Base-by-base conservation (phyloP, 2,888 invertebrate species). In the Dorcus parallelipipedus region DNA sequence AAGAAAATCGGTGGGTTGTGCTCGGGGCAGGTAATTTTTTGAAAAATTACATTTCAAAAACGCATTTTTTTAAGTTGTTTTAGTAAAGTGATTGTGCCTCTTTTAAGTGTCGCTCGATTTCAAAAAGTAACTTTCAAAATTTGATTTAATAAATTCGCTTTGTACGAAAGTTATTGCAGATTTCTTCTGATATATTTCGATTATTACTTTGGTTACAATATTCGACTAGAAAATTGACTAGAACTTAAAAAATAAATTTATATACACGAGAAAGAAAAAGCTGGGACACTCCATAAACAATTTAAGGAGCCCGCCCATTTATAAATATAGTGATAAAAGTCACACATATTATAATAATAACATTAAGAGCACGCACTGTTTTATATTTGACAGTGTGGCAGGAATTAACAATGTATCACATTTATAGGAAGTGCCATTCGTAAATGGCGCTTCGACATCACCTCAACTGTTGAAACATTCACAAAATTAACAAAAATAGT, bases 21-120 rank as follows among this genome's bases (percentile, higher is more conserved):
- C 9, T 33, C 6, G 26, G 26, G 26, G 26, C 26, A 33, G 26
- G 26, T 33, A 33, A 33, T 33, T 20, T 10, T 45, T 45, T 45
- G 20, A 45, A 45, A 45, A 45, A 45, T 45, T 45, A 45, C 45
- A 9, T 45, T 45, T 45, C 45, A 45, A 45, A 45, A 10, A 45
- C 45, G 45, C 23, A 9, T 17, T 45, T 17, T 14, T 45, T 45
- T 10, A 33, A 33, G 26, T 33, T 23, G 9, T 45, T 10, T 23
- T 57, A 41, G 52, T 53, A 60, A 64, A 70, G 72, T 73, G 75
- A 74, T 75, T 76, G 74, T 76, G 75, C 69, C 74, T 75, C 73
- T 72, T 70, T 65, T 61, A 54, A 55, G 52, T 33, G 26, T 33
- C 26, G 26, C 26, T 33, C 42, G 42, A n/a, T 45, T 45, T 45